Conservation (phyloP, 2,888 invertebrate genomes). For the Archips xylosteana region DNA sequence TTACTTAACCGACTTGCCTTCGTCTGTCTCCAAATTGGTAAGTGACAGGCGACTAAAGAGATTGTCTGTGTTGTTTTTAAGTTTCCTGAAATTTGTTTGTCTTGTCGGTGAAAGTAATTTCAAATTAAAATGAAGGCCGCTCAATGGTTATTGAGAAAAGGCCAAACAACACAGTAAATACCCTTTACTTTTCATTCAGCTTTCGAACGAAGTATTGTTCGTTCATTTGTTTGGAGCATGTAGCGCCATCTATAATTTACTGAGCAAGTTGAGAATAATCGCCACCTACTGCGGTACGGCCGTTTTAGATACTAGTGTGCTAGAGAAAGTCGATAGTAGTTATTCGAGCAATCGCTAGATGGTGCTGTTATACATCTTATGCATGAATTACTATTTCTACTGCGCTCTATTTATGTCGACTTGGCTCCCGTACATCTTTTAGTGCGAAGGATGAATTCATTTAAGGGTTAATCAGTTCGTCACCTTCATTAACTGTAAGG, state of each 20-base stretch:
- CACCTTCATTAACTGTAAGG: slow-evolving; percentile 34
- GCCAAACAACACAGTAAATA: slow-evolving; percentile 50
- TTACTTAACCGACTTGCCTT: slow-evolving; percentile 67
- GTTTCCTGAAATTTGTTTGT: slow-evolving; percentile 74
- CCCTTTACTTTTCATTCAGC: slow-evolving; percentile 46
- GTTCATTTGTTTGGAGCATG: slow-evolving; percentile 20
- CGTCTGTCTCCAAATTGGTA: slow-evolving; percentile 60
- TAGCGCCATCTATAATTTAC: slow-evolving; percentile 62
- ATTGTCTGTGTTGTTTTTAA: slow-evolving; percentile 57
- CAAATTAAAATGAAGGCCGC: slow-evolving; percentile 62
- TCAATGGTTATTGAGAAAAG: slow-evolving; percentile 50
- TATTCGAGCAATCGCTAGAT: slow-evolving; percentile 47
- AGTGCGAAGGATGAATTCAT: slow-evolving; percentile 36
- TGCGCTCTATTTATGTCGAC: slow-evolving; percentile 7
- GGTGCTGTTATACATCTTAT: slow-evolving; percentile 44
- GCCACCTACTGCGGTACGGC: slow-evolving; percentile 48
- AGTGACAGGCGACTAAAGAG: slow-evolving; percentile 66
- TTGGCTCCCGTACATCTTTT: slow-evolving; percentile 13
- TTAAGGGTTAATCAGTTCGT: slow-evolving; percentile 38
- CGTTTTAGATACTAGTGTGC: slow-evolving; percentile 4
- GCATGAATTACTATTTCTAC: slow-evolving; percentile 5
- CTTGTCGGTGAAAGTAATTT: slow-evolving; percentile 73
- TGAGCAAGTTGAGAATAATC: slow-evolving; percentile 29
- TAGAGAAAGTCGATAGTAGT: slow-evolving; percentile 39
- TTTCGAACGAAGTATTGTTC: slow-evolving; percentile 18